Evolutionary conservation across 2,888 invertebrate genomes (phyloP), one percentile per base, ranked within the genome.

Genomic region (Mythimna lalbum): DNA sequence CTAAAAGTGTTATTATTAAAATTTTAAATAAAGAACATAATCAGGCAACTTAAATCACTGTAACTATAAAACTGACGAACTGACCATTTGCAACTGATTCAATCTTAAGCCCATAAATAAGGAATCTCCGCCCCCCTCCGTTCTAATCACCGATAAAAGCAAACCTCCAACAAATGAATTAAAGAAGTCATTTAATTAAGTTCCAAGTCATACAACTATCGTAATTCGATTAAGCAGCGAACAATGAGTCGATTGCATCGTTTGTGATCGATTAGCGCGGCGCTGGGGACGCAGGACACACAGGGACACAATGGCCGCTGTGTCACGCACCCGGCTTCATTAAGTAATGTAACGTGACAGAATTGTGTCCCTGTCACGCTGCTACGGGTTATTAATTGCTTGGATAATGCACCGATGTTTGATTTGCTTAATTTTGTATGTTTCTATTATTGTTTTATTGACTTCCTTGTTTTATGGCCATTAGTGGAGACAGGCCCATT

Each of bases 151-250:
- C 33, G 64, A 69, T 27, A 73, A 73, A 78, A 23, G 36, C 43
- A 50, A 66, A 60, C 61, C 53, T 71, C 49, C 67, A 47, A 64
- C 56, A 64, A 80, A 76, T 70, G 39, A 23, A 69, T 66, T 27
- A 43, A 43, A 43, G 43, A 43, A 43, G 6, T 52, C 63, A 76
- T 76, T 80, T 80, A 76, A 80, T 80, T 76, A 73, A 70, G 69
- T 73, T 67, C 74, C 59, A 63, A 74, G 57, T 71, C 68, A 73
- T 72, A 72, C 74, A 76, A 80, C 68, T 59, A 75, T 78, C 68
- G 64, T 84, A 75, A 84, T 78, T 77, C 71, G 59, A 75, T 80
- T 80, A 83, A 72, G 72, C 59, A 71, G 65, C 65, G 72, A 78
- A 78, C 80, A 82, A 80, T 75, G 74, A 57, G 57, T 63, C 76